phyloP scores from a whole-genome alignment of 2,888 invertebrate species.

The Mimas tiliae region DNA sequence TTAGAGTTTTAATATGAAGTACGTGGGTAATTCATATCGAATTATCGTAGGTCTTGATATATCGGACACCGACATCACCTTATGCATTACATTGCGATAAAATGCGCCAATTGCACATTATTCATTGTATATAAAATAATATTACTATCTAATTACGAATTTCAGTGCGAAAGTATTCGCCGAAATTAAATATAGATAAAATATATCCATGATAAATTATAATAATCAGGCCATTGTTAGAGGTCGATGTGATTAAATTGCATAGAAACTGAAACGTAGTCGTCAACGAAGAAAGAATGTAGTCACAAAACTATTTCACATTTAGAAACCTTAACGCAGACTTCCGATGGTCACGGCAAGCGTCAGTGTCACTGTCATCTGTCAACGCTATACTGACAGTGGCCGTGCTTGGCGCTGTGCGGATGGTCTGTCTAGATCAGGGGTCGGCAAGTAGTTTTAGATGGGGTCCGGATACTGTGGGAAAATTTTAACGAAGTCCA shows the following conservation, averaged over 20 bases:
- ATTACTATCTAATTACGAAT: neutral
- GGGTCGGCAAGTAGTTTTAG: too few species aligned
- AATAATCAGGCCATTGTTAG: neutral
- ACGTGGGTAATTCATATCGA: conserved; percentile 2
- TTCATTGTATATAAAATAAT: neutral
- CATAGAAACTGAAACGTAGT: neutral
- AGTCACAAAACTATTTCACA: too few species aligned
- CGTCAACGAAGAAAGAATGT: too few species aligned
- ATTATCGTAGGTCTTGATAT: conserved; percentile 22
- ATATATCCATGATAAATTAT: conserved; percentile 5
- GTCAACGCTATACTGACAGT: too few species aligned
- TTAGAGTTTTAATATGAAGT: neutral
- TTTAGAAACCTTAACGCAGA: too few species aligned
- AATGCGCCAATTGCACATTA: conserved; percentile 1
- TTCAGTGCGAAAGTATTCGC: conserved; percentile 14
- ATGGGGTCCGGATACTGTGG: too few species aligned
- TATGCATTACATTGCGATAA: conserved; percentile 3
- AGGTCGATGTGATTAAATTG: conserved; percentile 6
- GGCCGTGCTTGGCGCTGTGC: too few species aligned
- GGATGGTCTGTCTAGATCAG: too few species aligned
- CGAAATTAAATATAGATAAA: neutral
- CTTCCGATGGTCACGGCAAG: too few species aligned
- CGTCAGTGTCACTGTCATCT: too few species aligned
- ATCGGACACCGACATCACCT: neutral
- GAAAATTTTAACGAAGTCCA: too few species aligned